Evolutionary conservation across 1,140 invertebrate genomes (phyloP).

Genomic region (Helicoverpa armigera): DNA sequence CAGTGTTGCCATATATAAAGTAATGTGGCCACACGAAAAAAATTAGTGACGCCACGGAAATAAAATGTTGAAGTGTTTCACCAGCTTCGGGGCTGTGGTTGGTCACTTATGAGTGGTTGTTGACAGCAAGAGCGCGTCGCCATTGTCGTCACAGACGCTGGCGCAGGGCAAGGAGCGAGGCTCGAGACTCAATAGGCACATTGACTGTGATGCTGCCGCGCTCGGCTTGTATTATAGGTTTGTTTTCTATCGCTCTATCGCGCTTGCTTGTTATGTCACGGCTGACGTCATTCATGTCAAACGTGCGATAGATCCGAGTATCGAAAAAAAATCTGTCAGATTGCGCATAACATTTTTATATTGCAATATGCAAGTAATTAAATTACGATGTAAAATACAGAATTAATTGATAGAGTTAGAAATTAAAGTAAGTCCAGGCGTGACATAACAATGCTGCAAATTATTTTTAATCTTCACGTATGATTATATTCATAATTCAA

Average conservation of each 20-base stretch:
- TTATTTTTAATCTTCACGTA: slow-evolving; percentile 14
- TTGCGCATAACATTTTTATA: no score
- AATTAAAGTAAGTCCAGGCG: background rate
- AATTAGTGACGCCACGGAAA: background rate
- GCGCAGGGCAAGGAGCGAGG: slow-evolving; percentile 61
- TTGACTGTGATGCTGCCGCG: slow-evolving; percentile 63
- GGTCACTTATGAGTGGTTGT: slow-evolving; percentile 53
- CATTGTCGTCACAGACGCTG: slow-evolving; percentile 72
- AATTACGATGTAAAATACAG: no score
- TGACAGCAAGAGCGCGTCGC: slow-evolving; percentile 76
- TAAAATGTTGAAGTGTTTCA: background rate
- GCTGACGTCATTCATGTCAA: background rate
- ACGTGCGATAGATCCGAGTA: no score
- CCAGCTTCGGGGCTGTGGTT: slow-evolving; percentile 19
- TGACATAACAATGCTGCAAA: slow-evolving; percentile 42
- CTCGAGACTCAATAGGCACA: slow-evolving; percentile 64
- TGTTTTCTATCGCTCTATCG: slow-evolving; percentile 64
- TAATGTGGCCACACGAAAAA: background rate
- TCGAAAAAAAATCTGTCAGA: no score
- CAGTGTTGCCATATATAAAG: background rate
- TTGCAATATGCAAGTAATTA: no score
- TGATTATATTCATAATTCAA: slow-evolving; percentile 50
- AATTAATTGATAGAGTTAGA: background rate
- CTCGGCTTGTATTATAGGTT: slow-evolving; percentile 74
- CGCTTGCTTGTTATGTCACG: slow-evolving; percentile 51